A percentile compares a stretch with the other conserved stretches of the same genome.
Conservation (phyloP, 1,140 invertebrate genomes). For the Ostrea edulis region DNA sequence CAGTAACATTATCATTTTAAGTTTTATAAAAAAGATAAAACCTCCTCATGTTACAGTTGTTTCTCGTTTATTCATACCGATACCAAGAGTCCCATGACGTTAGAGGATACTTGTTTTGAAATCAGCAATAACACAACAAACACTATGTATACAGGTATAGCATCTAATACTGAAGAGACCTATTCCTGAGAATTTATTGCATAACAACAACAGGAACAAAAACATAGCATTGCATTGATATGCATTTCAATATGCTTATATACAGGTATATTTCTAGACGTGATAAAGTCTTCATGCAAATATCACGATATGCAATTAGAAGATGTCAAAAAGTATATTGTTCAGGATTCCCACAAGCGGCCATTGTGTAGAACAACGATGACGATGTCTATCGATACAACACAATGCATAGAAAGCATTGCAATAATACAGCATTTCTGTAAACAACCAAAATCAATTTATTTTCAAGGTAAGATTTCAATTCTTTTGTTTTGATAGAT, state of each 20-base stretch:
- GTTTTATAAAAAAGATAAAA: too few species aligned
- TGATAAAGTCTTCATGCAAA: not conserved
- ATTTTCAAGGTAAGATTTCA: not conserved
- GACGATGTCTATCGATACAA: not conserved
- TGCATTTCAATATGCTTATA: not conserved
- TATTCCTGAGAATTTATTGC: not conserved
- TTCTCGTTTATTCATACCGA: slow-evolving; percentile 6
- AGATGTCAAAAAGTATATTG: not conserved
- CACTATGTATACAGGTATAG: not conserved
- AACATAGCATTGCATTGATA: not conserved
- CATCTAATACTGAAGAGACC: not conserved
- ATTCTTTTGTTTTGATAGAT: too few species aligned
- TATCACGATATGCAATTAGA: not conserved
- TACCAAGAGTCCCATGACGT: not conserved
- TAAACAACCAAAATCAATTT: not conserved
- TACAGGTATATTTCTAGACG: not conserved
- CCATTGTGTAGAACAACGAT: not conserved
- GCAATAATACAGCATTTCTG: not conserved
- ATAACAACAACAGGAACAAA: not conserved
- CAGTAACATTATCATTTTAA: too few species aligned
- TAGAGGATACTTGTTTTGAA: not conserved
- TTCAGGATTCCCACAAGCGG: not conserved
- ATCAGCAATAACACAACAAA: not conserved
- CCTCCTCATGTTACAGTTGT: not conserved
- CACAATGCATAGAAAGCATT: not conserved